Evolutionary conservation across 2,113 vertebrate genomes (phyloP), one percentile per base, ranked within the genome.

Genomic region (Macrotus californicus): DNA sequence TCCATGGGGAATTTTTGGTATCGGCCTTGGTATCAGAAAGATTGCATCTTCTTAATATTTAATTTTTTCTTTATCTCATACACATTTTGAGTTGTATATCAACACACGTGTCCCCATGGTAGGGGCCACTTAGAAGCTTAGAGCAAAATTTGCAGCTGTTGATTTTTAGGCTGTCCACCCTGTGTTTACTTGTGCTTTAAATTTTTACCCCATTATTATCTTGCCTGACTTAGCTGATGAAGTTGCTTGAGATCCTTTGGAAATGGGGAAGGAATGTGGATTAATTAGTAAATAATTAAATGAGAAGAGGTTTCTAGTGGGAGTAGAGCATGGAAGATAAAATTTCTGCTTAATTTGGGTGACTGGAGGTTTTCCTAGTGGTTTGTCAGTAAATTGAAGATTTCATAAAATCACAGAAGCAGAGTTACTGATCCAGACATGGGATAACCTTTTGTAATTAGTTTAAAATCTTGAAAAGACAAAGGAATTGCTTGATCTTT

Each of bases 201-300:
- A 29, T 54, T 77, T 48, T 61, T 3, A 22, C 24, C 36, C 6
- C 24, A 36, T 87, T 91, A 66, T 95, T 83, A 73, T 1, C 24
- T 75, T 84, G 64, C 21, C 41, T 46, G n/a, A 90, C 31, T 94
- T 82, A 85, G 10, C 46, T 92, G 77, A 83, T 69, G 31, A 84
- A 73, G 41, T 90, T 96, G 52, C 69, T 81, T 87, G 93, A 76
- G 66, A 72, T 52, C 75, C 26, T 88, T 84, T 80, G 48, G 89
- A 87, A 72, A 24, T 54, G 31, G 70, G 6, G 36, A 76, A 94
- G 64, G 69, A 79, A 89, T 92, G 61, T 52, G 79, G 80, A 95
- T 97, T 95, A 94, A 92, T 97, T 89, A 94, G 84, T 87, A 89
- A 93, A 82, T 89, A 82, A 95, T 89, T 93, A 92, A 89, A 75